Evolutionary conservation across 2,797 vertebrate species (phyloP).

Genomic region (Linurgus olivaceus): DNA sequence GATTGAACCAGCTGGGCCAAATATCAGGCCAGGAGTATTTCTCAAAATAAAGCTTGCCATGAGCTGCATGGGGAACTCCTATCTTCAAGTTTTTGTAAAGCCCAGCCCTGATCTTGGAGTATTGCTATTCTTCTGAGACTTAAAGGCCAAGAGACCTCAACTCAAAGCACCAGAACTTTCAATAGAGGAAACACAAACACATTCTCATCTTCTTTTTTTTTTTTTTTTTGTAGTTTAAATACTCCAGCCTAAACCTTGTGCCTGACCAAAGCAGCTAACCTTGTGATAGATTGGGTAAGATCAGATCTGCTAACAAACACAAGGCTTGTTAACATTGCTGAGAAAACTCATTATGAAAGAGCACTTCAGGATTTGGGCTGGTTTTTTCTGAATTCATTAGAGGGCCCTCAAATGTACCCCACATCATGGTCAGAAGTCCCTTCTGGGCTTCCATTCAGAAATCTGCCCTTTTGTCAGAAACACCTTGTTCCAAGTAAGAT

Average conservation of each 20-base stretch:
- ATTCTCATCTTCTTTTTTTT: background rate
- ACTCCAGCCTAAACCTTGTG: background rate
- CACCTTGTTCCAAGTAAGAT: background rate
- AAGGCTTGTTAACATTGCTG: background rate
- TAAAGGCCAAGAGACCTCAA: background rate
- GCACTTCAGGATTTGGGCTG: background rate
- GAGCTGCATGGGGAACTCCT: fast-evolving
- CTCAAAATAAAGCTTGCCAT: background rate
- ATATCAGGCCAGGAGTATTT: background rate
- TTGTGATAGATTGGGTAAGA: background rate
- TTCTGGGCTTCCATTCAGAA: background rate
- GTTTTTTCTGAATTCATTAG: background rate
- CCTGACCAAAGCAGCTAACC: background rate
- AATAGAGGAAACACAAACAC: background rate
- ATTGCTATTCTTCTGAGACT: background rate
- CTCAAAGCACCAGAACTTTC: background rate
- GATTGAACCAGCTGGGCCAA: background rate
- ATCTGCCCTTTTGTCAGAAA: background rate
- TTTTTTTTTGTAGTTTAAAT: background rate
- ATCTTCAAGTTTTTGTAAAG: background rate
- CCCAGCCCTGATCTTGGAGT: background rate
- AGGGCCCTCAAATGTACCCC: background rate
- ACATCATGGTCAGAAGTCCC: background rate
- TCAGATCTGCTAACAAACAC: background rate
- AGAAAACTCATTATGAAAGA: background rate